phyloP scores from a whole-genome alignment of 2,888 invertebrate genomes.

The Halictus quadricinctus region DNA sequence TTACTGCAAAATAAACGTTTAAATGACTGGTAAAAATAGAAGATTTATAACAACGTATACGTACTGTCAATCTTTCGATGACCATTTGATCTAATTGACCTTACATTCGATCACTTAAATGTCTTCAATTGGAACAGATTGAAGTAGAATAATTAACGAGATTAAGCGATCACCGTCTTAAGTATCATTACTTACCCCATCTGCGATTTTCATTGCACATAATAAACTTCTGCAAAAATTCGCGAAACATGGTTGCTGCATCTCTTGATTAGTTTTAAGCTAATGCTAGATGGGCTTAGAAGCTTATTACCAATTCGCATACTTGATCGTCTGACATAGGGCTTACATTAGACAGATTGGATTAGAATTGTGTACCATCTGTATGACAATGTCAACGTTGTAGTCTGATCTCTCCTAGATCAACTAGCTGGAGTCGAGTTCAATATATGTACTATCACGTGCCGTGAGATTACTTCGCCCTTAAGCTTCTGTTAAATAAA shows the following conservation, averaged over 20 bases:
- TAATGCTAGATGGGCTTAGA: conserved; percentile 60
- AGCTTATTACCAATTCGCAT: conserved; percentile 67
- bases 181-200: neutral
- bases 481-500: neutral
- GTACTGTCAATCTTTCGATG: neutral
- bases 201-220: neutral
- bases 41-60: neutral
- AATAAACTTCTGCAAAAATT: conserved; percentile 36
- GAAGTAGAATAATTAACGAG: conserved; percentile 37
- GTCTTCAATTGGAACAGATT: conserved; percentile 4
- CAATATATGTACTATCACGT: conserved; percentile 1
- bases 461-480: neutral
- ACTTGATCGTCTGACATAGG: conserved; percentile 60
- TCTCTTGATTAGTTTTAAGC: conserved; percentile 61
- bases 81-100: neutral
- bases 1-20: neutral
- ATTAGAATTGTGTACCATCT: conserved; percentile 59
- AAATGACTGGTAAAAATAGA: neutral
- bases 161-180: conserved; percentile 6
- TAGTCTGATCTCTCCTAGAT: conserved; percentile 41
- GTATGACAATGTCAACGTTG: conserved; percentile 58
- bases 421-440: conserved; percentile 25
- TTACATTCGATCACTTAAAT: neutral
- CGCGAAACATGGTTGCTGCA: conserved; percentile 29
- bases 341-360: conserved; percentile 61